Conservation (phyloP, 2,797 vertebrate species). For the Cossypha dichroa region DNA sequence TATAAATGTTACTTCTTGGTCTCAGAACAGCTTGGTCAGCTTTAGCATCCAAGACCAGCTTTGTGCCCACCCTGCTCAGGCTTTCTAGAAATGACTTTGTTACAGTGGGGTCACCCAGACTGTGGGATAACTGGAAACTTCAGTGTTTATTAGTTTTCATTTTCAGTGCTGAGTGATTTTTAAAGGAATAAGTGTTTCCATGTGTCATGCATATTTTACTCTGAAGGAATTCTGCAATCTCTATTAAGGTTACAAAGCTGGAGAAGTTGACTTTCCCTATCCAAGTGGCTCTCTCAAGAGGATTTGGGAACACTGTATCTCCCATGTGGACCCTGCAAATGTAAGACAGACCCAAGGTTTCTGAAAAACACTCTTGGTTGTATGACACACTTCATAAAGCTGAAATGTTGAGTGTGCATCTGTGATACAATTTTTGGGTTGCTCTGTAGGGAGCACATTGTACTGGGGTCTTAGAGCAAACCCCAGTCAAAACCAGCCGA, state of each 20-base stretch:
- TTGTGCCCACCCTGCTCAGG: not conserved
- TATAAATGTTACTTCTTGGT: not conserved
- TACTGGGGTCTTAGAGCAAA: not conserved
- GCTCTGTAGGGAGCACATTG: not conserved
- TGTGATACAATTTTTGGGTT: not conserved
- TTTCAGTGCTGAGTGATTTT: constrained; percentile 35
- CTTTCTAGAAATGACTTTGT: constrained; percentile 26
- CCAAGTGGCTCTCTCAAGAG: not conserved
- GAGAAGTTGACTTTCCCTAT: not conserved
- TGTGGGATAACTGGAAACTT: constrained; percentile 28
- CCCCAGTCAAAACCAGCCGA: not conserved
- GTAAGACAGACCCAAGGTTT: not conserved
- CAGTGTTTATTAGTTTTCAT: constrained; percentile 32
- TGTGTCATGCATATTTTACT: constrained; percentile 58
- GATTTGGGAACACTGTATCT: not conserved
- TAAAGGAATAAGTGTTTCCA: constrained; percentile 72
- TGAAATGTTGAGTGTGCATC: not conserved
- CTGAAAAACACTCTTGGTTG: not conserved
- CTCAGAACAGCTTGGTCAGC: not conserved
- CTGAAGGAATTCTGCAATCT: constrained; percentile 52
- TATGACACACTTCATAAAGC: not conserved
- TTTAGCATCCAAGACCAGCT: not conserved
- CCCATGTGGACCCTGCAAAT: not conserved
- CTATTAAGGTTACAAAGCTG: constrained; percentile 28
- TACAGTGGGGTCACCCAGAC: not conserved